These are phyloP conservation scores for Heteromyza rotundicornis DNA, from an alignment of 2,888 invertebrate species.

Conservation along the genomic window DNA sequence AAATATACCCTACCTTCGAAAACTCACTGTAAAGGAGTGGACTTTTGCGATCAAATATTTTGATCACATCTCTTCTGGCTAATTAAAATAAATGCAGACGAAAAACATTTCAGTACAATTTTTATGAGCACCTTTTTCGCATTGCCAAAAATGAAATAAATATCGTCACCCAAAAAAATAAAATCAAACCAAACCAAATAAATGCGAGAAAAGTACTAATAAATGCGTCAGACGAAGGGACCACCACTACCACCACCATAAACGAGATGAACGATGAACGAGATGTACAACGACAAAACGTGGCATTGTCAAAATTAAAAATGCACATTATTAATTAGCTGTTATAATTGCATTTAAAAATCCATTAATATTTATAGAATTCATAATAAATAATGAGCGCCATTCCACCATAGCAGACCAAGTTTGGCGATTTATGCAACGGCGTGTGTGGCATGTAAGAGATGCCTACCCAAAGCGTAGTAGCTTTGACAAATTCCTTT, in stretches of 20 bases:
- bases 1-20: too few relatives aligned
- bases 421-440: slow-evolving; percentile 47
- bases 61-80: slow-evolving; percentile 47
- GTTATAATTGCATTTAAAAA: slow-evolving; percentile 62
- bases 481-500: slow-evolving; percentile 52
- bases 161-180: slow-evolving; percentile 35
- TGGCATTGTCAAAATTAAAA: slow-evolving; percentile 47
- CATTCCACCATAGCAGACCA: too few relatives aligned
- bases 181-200: too few relatives aligned
- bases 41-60: slow-evolving; percentile 41
- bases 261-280: background rate
- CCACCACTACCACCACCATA: slow-evolving; percentile 10
- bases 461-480: slow-evolving; percentile 39
- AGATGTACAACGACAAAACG: slow-evolving; percentile 7
- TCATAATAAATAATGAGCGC: slow-evolving; percentile 61
- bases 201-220: slow-evolving; percentile 55
- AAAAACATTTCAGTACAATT: slow-evolving; percentile 53
- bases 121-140: slow-evolving; percentile 48
- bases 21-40: too few relatives aligned
- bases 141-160: slow-evolving; percentile 29
- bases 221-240: slow-evolving; percentile 47
- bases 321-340: slow-evolving; percentile 62
- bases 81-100: slow-evolving; percentile 59
- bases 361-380: slow-evolving; percentile 63
- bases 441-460: slow-evolving; percentile 56